Evolutionary conservation across 2,113 vertebrate genomes (phyloP).

Genomic region (Gavia stellata): DNA sequence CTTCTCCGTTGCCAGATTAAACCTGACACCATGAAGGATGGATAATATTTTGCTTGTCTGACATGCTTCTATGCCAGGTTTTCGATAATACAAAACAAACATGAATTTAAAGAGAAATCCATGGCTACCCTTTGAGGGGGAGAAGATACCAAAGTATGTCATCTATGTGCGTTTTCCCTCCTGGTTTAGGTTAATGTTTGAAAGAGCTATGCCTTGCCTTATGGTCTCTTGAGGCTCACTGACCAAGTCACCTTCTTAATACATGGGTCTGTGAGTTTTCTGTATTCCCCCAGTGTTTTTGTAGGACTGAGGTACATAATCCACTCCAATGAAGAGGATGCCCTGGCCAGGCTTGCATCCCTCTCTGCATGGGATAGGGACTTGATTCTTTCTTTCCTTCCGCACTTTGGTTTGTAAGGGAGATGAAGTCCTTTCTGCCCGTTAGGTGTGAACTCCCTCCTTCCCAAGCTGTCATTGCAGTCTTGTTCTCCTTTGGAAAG

Average conservation of each 20-base stretch:
- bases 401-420: not conserved
- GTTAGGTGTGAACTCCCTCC: not conserved
- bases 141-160: not conserved
- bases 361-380: not conserved
- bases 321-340: rapidly evolving
- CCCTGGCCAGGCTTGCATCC: not conserved
- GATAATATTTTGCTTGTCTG: not conserved
- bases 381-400: not conserved
- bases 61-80: not conserved
- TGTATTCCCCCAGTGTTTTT: not conserved
- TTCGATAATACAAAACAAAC: not conserved
- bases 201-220: not conserved
- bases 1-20: not conserved
- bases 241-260: not conserved
- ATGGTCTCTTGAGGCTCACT: rapidly evolving
- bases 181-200: not conserved
- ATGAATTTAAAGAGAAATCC: not conserved
- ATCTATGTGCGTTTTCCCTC: rapidly evolving
- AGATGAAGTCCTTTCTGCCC: not conserved
- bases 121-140: not conserved
- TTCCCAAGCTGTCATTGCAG: not conserved
- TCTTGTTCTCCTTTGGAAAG: not conserved
- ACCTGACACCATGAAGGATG: not conserved
- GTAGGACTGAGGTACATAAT: not conserved
- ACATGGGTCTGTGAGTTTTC: rapidly evolving